Evolutionary conservation across 2,797 vertebrate genomes (phyloP), one percentile per base, ranked within the genome.

Genomic region (Cygnus olor): DNA sequence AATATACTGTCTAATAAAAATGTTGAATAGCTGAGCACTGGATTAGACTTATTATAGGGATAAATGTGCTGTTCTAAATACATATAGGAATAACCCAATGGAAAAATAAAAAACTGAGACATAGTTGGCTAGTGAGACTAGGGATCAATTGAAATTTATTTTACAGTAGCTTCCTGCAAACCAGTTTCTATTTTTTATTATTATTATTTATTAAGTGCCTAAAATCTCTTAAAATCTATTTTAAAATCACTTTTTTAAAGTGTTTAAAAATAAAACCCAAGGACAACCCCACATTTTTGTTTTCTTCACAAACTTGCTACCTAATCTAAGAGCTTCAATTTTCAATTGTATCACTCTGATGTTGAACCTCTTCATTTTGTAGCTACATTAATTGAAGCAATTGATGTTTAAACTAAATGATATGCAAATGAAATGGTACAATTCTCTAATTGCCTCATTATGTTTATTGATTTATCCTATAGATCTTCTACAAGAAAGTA

Each of bases 401-500:
- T 58, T 21, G 56, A 53, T 57, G 21, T 60, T 94, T 34, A 79
- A 93, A 53, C 51, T 95, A 95, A 96, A 95, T 69, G 91, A 78
- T 74, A 80, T 19, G 16, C 2, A 69, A 78, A 87, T 61, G 4
- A 45, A 54, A 89, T 49, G 76, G 34, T 14, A 28, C 22, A 2
- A 80, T 91, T 94, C 34, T 80, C 38, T 80, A 78, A 38, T 64
- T 83, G 9, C 20, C 28, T 93, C 30, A 45, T 49, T 51, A 27
- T 25, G 7, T 83, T 79, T 83, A 66, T 38, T 83, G 49, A 66
- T 85, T 78, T 83, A 49, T 77, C 17, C 9, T 45, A 9, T 28
- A 32, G 24, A 44, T 61, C 36, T 85, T 70, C 38, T 78, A 57
- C 28, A 21, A 61, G 40, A 85, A 74, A 81, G 4, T 5, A 65